phyloP scores from a whole-genome alignment of 2,113 vertebrate species.

The Oryzias celebensis region DNA sequence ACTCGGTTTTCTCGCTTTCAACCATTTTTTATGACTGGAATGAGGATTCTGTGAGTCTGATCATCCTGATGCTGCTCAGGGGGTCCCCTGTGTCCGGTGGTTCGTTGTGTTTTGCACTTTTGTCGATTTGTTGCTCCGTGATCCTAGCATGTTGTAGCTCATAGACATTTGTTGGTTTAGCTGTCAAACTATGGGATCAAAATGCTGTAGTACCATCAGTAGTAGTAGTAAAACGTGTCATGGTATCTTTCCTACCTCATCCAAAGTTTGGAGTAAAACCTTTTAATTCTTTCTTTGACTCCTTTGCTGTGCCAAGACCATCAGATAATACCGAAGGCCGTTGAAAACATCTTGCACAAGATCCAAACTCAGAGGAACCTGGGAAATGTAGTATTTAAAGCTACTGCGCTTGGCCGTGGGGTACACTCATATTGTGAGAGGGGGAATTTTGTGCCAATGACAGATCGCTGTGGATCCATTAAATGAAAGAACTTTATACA shows the following conservation, averaged over 20 bases:
- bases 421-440: too few species aligned
- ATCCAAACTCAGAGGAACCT: constrained; percentile 32
- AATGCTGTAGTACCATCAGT: background rate
- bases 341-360: constrained; percentile 66
- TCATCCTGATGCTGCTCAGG: background rate
- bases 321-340: constrained; percentile 50
- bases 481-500: too few species aligned
- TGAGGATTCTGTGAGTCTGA: background rate
- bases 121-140: constrained; percentile 33
- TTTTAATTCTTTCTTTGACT: constrained; percentile 33
- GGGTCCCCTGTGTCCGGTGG: background rate
- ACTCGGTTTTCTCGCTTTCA: background rate
- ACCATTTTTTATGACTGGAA: too few species aligned
- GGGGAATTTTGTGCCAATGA: too few species aligned
- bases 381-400: constrained; percentile 57
- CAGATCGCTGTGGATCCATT: too few species aligned
- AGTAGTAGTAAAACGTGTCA: background rate
- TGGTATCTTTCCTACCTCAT: constrained; percentile 64
- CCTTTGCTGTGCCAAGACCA: constrained; percentile 53
- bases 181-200: constrained; percentile 11
- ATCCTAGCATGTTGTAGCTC: constrained; percentile 45
- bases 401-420: too few species aligned
- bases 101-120: constrained; percentile 20
- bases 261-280: constrained; percentile 38
- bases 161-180: constrained; percentile 25